phyloP scores from a whole-genome alignment of 2,888 invertebrate genomes.

The Panzeria rudis region DNA sequence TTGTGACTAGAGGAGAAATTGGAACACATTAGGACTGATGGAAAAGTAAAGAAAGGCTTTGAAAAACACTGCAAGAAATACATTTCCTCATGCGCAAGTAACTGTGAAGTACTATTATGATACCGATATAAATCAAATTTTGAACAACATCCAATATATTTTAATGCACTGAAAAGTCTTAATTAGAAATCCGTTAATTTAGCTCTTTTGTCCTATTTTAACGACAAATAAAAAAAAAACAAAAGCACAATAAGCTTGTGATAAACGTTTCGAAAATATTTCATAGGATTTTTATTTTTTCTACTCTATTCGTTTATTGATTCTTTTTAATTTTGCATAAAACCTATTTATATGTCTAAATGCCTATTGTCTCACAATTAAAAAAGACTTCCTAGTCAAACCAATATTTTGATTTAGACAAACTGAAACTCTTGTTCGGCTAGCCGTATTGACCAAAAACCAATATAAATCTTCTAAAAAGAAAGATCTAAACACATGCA shows the following conservation, averaged over 20 bases:
- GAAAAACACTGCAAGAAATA: not conserved
- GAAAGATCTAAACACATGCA: conserved; percentile 42
- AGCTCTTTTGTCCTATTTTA: conserved; percentile 41
- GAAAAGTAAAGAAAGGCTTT: not conserved
- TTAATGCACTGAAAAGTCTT: conserved; percentile 24
- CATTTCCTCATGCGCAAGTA: not conserved
- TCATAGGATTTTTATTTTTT: conserved; percentile 38
- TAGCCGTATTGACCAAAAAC: conserved; percentile 62
- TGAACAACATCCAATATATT: not conserved
- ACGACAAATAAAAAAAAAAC: not conserved
- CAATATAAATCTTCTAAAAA: conserved; percentile 29
- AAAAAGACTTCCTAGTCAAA: conserved; percentile 64
- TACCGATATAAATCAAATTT: conserved; percentile 38
- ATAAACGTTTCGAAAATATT: conserved; percentile 53
- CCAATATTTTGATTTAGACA: conserved; percentile 66
- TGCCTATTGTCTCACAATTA: conserved; percentile 14
- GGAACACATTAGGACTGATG: no score
- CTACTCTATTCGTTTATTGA: conserved; percentile 39
- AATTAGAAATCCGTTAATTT: conserved; percentile 51
- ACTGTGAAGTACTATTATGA: conserved; percentile 41
- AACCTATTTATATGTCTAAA: conserved; percentile 26
- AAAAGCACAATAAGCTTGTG: conserved; percentile 48
- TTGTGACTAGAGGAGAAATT: no score
- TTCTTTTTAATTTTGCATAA: conserved; percentile 65
- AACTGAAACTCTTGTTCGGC: conserved; percentile 54